Evolutionary conservation across 2,797 vertebrate species (phyloP).

Genomic region (Ceryle rudis): DNA sequence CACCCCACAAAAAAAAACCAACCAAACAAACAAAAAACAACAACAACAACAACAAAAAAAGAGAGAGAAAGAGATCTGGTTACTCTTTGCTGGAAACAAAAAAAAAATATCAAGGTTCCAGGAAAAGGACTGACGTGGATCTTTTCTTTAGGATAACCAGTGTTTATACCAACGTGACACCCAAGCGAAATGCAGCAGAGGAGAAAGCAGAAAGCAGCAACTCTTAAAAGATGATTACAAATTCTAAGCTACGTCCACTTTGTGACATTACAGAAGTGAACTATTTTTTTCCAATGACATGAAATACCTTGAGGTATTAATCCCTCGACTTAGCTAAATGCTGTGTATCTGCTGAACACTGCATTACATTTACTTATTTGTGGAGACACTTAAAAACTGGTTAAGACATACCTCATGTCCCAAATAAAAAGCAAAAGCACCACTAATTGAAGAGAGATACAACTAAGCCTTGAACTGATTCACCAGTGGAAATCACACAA

Average conservation of each 20-base stretch:
- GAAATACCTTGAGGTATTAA: not conserved
- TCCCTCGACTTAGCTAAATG: not conserved
- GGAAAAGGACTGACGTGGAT: not conserved
- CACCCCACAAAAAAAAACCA: not conserved
- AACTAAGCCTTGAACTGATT: not conserved
- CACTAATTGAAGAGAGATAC: not conserved
- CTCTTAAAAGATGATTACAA: not conserved
- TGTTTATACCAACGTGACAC: not conserved
- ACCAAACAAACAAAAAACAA: too few species aligned
- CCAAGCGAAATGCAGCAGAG: accelerated
- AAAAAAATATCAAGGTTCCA: not conserved
- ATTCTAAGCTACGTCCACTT: not conserved
- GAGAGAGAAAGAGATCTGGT: not conserved
- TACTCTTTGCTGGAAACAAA: not conserved
- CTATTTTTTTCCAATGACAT: not conserved
- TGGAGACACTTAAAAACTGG: too few species aligned
- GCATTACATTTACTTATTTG: too few species aligned
- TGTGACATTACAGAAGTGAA: not conserved
- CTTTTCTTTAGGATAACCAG: not conserved
- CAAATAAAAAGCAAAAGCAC: constrained; percentile 10
- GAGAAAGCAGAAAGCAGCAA: not conserved
- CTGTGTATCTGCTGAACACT: not conserved
- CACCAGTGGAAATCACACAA: constrained; percentile 1
- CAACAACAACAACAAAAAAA: too few species aligned
- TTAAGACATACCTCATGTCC: not conserved